Base-by-base conservation (phyloP, 1,140 invertebrate genomes). In the Drosophila suzukii region DNA sequence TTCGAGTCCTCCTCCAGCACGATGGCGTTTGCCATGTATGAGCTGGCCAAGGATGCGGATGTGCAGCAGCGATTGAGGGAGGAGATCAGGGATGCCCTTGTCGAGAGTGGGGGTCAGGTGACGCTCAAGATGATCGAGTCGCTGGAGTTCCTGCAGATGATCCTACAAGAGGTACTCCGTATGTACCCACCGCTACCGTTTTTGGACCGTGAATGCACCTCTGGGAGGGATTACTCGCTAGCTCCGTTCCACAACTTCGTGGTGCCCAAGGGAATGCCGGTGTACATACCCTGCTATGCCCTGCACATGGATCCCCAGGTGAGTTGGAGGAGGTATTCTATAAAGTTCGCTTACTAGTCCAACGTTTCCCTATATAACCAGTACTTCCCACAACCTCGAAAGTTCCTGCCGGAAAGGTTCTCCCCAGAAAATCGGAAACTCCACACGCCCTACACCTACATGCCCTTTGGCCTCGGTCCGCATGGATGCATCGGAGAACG, bases 381-480 rank as follows among this genome's bases (percentile, higher is more conserved):
- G 68, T 93, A 94, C 70, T 97, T 93, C 81, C 95, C 95, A 0
- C 92, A 97, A 49, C 96, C 96, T 0, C 92, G 95, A 4, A 90
- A 92, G 44, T 97, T 95, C 85, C 89, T 93, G 56, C 96, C 96
- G 0, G 95, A 96, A 73, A 93, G 96, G 66, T 95, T 95, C 73
- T 93, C 91, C 4, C 75, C 93, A 2, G 90, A 93, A 24, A 91
- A 93, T 44, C 92, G 92, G 2, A 92, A 88, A 78, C 90, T 67
- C 74, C 92, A 81, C 55, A 90, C 55, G 59, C 94, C 91, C 50
- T 95, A 93, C 58, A 93, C 94, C 0, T 97, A 95, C 86, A 91
- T 97, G 60, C 96, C 97, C 1, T 98, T 98, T 80, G 96, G 96
- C 6, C 94, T 96, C 55, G 96, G 96, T 13, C 95, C 95, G 5